Conservation (phyloP, 2,888 invertebrate genomes). For the Drosophila flavopinicola region DNA sequence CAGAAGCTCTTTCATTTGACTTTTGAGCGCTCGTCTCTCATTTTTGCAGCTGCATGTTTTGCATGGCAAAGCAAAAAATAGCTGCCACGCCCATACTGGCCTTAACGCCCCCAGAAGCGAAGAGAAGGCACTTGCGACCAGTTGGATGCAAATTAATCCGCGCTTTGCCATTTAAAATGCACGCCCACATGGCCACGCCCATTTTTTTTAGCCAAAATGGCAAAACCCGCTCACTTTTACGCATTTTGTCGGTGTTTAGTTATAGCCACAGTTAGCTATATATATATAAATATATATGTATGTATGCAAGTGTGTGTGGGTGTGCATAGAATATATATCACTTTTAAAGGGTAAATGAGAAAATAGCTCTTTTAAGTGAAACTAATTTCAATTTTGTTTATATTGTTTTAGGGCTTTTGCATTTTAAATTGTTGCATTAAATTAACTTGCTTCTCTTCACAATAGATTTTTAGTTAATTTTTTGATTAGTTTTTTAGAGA, state of each 20-base stretch:
- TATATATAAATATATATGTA: background rate
- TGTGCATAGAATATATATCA: background rate
- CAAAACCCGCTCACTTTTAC: slow-evolving; percentile 16
- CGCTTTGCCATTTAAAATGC: slow-evolving; percentile 29
- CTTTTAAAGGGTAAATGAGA: slow-evolving; percentile 33
- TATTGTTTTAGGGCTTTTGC: slow-evolving; percentile 6
- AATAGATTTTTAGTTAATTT: background rate
- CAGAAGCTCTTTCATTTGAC: slow-evolving; percentile 32
- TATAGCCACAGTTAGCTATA: background rate
- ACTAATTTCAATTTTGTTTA: slow-evolving; percentile 19
- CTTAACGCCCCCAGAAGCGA: slow-evolving; percentile 6
- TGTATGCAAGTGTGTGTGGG: no score
- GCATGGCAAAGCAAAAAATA: slow-evolving; percentile 13
- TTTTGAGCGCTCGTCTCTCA: slow-evolving; percentile 19
- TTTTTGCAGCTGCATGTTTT: slow-evolving; percentile 25
- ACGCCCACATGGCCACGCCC: slow-evolving; percentile 34
- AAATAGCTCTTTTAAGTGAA: slow-evolving; percentile 37
- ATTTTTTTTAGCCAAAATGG: background rate
- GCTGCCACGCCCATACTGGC: slow-evolving; percentile 25
- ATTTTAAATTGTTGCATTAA: slow-evolving; percentile 23
- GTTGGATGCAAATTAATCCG: slow-evolving; percentile 46
- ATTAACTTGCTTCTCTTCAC: slow-evolving; percentile 11
- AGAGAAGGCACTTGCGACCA: slow-evolving; percentile 26
- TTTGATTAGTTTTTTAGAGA: background rate
- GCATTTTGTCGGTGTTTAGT: slow-evolving; percentile 21